Conservation (phyloP, 2,888 invertebrate species). For the Amphipyra berbera region DNA sequence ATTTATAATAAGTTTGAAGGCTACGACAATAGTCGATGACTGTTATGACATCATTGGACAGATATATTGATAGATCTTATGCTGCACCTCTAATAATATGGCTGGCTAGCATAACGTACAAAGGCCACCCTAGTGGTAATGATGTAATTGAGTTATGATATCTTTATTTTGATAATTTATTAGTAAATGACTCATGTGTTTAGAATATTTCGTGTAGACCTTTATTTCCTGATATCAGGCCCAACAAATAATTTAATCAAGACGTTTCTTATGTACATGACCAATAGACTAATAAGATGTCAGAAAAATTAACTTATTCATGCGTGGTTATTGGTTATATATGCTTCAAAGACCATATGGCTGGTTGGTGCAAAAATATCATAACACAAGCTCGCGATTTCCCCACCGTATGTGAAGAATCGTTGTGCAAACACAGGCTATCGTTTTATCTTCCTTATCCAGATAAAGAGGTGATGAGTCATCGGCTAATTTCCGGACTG, state of each 20-base stretch:
- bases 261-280: too few species aligned
- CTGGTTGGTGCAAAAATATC: conserved; percentile 42
- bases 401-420: conserved; percentile 52
- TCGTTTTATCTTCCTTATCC: conserved; percentile 77
- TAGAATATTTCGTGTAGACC: neutral
- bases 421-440: conserved; percentile 69
- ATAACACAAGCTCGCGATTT: conserved; percentile 48
- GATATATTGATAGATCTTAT: conserved; percentile 69
- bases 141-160: conserved; percentile 65
- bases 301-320: neutral
- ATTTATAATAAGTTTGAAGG: conserved; percentile 56
- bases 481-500: conserved; percentile 78
- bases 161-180: conserved; percentile 39
- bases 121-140: conserved; percentile 55
- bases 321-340: conserved; percentile 2
- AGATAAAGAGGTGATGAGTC: conserved; percentile 81
- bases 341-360: conserved; percentile 52
- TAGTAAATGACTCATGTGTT: conserved; percentile 30
- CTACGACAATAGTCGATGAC: conserved; percentile 52
- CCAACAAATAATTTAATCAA: neutral
- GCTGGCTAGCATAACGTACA: conserved; percentile 62
- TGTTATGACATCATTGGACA: conserved; percentile 75
- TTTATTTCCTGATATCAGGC: neutral
- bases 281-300: neutral
- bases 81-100: conserved; percentile 68